phyloP scores from a whole-genome alignment of 2,797 vertebrate species.

The Merluccius polli region DNA sequence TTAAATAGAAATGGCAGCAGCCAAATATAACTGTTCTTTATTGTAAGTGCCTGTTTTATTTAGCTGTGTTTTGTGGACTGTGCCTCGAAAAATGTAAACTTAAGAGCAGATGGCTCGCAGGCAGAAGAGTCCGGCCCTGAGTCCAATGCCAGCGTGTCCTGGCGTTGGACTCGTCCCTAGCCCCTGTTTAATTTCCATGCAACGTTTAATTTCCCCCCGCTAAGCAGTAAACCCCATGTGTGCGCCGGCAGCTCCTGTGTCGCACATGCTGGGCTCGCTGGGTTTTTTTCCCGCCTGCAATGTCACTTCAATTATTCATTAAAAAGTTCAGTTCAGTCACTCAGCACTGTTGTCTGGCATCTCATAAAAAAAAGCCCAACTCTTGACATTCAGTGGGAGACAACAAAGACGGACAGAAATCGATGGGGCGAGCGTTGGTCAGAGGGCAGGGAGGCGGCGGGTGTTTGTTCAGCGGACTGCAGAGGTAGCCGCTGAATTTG shows the following conservation, averaged over 20 bases:
- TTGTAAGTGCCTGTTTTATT: no score
- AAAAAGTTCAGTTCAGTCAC: constrained; percentile 37
- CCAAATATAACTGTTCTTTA: no score
- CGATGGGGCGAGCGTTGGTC: constrained; percentile 44
- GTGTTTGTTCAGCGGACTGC: constrained; percentile 18
- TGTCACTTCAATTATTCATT: constrained; percentile 51
- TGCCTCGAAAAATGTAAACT: no score
- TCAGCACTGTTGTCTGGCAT: constrained; percentile 38
- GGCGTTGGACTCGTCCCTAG: no score
- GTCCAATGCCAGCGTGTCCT: no score
- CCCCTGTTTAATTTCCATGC: no score
- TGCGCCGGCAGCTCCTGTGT: background rate
- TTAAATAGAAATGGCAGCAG: no score
- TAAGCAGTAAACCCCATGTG: background rate
- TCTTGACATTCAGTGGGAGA: constrained; percentile 45
- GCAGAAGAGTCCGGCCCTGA: no score
- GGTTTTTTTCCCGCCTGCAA: background rate
- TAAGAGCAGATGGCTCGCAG: no score
- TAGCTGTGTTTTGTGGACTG: no score
- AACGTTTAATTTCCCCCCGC: no score
- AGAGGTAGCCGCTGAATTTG: background rate
- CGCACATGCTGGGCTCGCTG: background rate
- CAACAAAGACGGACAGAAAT: constrained; percentile 41
- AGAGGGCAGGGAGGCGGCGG: constrained; percentile 30
- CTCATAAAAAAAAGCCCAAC: constrained; percentile 37